Percentiles rank a stretch among this genome's conserved stretches.
These are phyloP conservation scores for Silurus lanzhouensis DNA, from an alignment of 2,797 vertebrate genomes.

Conservation along the genomic window DNA sequence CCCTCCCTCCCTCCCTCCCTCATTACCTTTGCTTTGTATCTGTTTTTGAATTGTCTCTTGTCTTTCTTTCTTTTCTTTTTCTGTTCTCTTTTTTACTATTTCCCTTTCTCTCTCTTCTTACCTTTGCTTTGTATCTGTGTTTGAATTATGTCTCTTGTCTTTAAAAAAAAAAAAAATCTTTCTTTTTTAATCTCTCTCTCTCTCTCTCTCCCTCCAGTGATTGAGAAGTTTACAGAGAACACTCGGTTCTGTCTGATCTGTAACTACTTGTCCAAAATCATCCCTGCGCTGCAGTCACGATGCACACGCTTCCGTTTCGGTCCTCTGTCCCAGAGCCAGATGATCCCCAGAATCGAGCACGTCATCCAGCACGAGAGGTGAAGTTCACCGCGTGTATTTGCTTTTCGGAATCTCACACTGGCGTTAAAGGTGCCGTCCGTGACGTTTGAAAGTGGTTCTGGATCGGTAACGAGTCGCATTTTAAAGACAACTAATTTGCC, in stretches of 20 bases:
- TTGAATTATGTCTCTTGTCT: too few species aligned
- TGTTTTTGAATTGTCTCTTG: too few species aligned
- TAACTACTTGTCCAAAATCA: slow-evolving; percentile 98
- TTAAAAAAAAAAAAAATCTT: too few species aligned
- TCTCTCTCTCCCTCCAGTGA: slow-evolving; percentile 74
- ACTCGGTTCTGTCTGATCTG: slow-evolving; percentile 96
- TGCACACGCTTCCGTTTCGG: slow-evolving; percentile 96
- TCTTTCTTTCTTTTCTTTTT: not conserved
- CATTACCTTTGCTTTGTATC: too few species aligned
- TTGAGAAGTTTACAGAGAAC: slow-evolving; percentile 97
- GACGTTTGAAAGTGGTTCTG: not conserved
- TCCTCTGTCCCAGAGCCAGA: slow-evolving; percentile 87
- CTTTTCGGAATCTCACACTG: not conserved
- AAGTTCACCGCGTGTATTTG: not conserved
- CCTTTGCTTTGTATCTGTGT: too few species aligned
- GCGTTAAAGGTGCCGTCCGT: not conserved
- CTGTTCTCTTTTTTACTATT: not conserved
- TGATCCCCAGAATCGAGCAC: slow-evolving; percentile 88
- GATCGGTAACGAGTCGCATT: not conserved
- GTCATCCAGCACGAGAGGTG: slow-evolving; percentile 88
- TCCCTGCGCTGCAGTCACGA: slow-evolving; percentile 94
- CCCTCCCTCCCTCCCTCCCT: not conserved
- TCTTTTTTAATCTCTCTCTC: not conserved
- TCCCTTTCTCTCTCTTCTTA: not conserved
- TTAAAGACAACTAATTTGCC: not conserved